These are phyloP conservation scores for Atractosteus spatula DNA, from an alignment of 2,113 vertebrate species.

Conservation along the genomic window DNA sequence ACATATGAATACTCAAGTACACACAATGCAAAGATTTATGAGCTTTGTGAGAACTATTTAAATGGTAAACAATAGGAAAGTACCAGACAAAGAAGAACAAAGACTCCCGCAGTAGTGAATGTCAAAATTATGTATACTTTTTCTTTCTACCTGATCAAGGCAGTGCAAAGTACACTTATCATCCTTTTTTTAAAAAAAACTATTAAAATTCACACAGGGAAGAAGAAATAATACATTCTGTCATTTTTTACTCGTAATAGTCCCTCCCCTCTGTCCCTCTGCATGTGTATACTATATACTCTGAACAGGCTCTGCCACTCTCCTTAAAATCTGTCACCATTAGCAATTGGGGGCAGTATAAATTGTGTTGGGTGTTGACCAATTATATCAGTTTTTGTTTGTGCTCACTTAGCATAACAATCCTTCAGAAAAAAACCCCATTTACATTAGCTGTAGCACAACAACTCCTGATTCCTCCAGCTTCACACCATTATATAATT, in stretches of 20 bases:
- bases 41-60: constrained; percentile 4
- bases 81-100: neutral
- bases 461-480: no score
- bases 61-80: neutral
- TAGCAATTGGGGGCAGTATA: no score
- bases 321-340: no score
- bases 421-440: no score
- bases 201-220: neutral
- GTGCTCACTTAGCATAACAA: no score
- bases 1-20: constrained; percentile 5
- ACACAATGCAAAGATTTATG: neutral
- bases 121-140: neutral
- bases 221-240: neutral
- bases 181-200: neutral
- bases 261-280: neutral
- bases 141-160: neutral
- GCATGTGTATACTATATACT: neutral
- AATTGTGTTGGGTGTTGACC: no score
- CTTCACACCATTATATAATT: no score
- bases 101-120: neutral
- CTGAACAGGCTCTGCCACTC: no score
- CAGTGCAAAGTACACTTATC: neutral
- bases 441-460: no score
- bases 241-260: neutral
- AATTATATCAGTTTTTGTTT: no score